Evolutionary conservation across 1,140 invertebrate genomes (phyloP).

Genomic region (Psilanteris sp.): DNA sequence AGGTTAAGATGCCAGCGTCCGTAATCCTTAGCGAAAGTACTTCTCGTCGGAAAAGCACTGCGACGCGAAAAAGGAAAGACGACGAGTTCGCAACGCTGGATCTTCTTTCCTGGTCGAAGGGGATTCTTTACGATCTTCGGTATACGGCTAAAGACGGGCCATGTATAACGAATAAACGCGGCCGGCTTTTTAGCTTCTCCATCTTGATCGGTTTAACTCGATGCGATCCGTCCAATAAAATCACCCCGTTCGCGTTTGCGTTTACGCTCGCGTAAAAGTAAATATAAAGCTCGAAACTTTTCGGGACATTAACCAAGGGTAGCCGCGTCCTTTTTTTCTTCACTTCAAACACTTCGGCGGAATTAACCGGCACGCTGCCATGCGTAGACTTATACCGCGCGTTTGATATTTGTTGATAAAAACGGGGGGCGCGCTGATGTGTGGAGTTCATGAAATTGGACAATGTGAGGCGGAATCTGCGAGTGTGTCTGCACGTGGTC

Average conservation of each 20-base stretch:
- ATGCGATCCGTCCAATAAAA: constrained; percentile 75
- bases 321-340: constrained; percentile 61
- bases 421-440: too few relatives aligned
- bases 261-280: constrained; percentile 78
- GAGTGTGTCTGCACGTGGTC: too few relatives aligned
- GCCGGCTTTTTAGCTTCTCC: constrained; percentile 76
- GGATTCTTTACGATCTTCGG: constrained; percentile 73
- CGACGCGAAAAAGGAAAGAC: constrained; percentile 43
- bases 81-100: constrained; percentile 29
- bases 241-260: constrained; percentile 71
- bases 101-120: constrained; percentile 47
- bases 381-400: neutral
- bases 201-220: constrained; percentile 78
- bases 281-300: constrained; percentile 77
- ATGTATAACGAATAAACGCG: constrained; percentile 72
- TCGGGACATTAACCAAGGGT: constrained; percentile 71
- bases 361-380: constrained; percentile 40
- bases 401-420: constrained; percentile 23
- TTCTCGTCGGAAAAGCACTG: constrained; percentile 50
- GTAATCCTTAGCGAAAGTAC: constrained; percentile 66
- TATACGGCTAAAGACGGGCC: constrained; percentile 55
- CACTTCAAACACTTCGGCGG: constrained; percentile 3
- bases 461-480: too few relatives aligned
- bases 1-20: constrained; percentile 58
- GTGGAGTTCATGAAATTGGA: too few relatives aligned